Conservation (phyloP, 1,140 invertebrate genomes). For the Pogonomyrmex californicus region DNA sequence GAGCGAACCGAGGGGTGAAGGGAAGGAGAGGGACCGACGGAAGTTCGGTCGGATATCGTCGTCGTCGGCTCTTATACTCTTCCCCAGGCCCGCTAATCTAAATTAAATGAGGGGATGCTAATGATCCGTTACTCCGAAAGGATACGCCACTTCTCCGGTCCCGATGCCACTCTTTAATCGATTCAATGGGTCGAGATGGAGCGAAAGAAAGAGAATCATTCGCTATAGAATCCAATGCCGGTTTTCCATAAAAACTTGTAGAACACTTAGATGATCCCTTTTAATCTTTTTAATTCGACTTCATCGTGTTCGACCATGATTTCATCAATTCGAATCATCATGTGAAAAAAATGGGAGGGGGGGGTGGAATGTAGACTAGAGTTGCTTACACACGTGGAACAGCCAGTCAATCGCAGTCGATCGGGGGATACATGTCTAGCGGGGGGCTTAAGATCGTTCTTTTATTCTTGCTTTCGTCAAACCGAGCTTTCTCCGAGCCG, state of each 20-base stretch:
- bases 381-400: neutral
- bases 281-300: conserved; percentile 43
- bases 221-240: conserved; percentile 62
- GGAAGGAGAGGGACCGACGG: conserved; percentile 4
- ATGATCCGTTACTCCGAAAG: conserved; percentile 80
- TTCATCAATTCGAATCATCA: neutral
- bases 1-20: neutral
- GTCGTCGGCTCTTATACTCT: conserved; percentile 59
- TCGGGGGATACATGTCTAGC: conserved; percentile 27
- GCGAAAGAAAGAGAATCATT: conserved; percentile 49
- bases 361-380: neutral
- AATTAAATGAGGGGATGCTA: conserved; percentile 81
- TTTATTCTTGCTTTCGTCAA: conserved; percentile 61
- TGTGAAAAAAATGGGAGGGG: no score
- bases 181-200: conserved; percentile 67
- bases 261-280: conserved; percentile 59
- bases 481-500: conserved; percentile 38
- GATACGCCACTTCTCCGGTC: conserved; percentile 69
- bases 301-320: conserved; percentile 22
- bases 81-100: conserved; percentile 75
- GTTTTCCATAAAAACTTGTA: conserved; percentile 73
- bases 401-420: conserved; percentile 41
- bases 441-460: conserved; percentile 12
- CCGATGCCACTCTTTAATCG: conserved; percentile 72
- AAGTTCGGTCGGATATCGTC: conserved; percentile 66